Evolutionary conservation across 2,888 invertebrate genomes (phyloP).

Genomic region (Trimorus sp.): DNA sequence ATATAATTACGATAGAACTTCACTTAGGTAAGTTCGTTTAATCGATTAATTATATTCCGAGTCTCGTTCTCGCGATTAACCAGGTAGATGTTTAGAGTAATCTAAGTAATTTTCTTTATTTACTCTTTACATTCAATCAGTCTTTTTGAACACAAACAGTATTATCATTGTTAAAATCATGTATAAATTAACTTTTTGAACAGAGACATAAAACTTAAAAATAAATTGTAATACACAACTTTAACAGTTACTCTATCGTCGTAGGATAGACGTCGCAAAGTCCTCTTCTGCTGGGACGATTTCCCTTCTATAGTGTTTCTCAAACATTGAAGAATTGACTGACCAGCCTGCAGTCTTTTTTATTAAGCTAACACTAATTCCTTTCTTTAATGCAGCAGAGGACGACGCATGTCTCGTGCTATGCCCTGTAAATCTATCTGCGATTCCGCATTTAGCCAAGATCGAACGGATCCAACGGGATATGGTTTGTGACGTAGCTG

Average conservation of each 20-base stretch:
- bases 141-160: neutral
- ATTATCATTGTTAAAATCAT: neutral
- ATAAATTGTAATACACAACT: neutral
- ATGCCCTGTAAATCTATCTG: constrained; percentile 6
- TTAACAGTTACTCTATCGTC: neutral
- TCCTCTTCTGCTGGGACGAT: constrained; percentile 2
- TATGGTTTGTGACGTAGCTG: neutral
- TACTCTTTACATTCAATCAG: neutral
- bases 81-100: constrained; percentile 5
- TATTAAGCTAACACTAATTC: constrained; percentile 6
- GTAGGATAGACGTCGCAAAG: neutral
- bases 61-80: constrained; percentile 21
- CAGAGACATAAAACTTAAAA: too few relatives aligned
- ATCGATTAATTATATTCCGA: constrained; percentile 16
- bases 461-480: constrained; percentile 2
- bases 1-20: too few relatives aligned
- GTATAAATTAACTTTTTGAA: neutral
- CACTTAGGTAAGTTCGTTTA: too few relatives aligned
- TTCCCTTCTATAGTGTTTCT: constrained; percentile 12
- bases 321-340: neutral
- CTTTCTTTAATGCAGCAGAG: constrained; percentile 9
- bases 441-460: constrained; percentile 3
- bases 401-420: constrained; percentile 29
- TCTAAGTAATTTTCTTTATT: constrained; percentile 5
- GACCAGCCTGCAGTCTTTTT: constrained; percentile 20